Evolutionary conservation across 2,797 vertebrate species (phyloP).

Genomic region (Hephaestus fuliginosus): DNA sequence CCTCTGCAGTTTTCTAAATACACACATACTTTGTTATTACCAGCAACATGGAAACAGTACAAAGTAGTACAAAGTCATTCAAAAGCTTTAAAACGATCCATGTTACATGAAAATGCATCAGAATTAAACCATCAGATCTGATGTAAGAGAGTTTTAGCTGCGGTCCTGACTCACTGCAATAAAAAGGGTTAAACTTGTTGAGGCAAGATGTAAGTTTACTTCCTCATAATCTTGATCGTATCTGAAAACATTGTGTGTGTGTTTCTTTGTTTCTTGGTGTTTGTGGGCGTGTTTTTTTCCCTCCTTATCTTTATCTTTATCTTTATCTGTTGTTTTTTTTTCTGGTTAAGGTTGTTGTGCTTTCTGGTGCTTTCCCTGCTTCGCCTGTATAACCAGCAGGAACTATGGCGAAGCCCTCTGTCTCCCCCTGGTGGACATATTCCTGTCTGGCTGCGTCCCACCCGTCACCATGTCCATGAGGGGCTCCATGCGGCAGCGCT

Average conservation of each 20-base stretch:
- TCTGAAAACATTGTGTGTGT: neutral
- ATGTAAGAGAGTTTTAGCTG: neutral
- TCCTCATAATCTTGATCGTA: neutral
- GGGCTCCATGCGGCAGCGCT: constrained; percentile 80
- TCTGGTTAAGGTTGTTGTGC: constrained; percentile 71
- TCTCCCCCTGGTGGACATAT: constrained; percentile 81
- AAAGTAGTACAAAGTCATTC: no score
- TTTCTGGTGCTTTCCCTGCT: constrained; percentile 82
- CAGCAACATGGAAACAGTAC: no score
- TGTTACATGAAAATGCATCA: neutral
- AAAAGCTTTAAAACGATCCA: neutral
- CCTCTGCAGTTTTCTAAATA: neutral
- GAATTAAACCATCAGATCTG: neutral
- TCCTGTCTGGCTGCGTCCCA: neutral
- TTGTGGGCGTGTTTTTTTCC: neutral
- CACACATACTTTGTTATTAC: no score
- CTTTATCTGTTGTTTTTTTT: neutral
- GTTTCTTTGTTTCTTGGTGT: neutral
- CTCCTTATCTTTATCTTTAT: accelerated
- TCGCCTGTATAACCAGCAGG: constrained; percentile 67
- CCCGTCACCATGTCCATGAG: constrained; percentile 77
- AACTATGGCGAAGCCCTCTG: constrained; percentile 76
- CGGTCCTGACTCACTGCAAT: neutral
- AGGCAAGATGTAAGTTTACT: neutral
- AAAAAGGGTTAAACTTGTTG: no score